Evolutionary conservation across 2,797 vertebrate genomes (phyloP), one percentile per base, ranked within the genome.

Genomic region (Chelon labrosus): DNA sequence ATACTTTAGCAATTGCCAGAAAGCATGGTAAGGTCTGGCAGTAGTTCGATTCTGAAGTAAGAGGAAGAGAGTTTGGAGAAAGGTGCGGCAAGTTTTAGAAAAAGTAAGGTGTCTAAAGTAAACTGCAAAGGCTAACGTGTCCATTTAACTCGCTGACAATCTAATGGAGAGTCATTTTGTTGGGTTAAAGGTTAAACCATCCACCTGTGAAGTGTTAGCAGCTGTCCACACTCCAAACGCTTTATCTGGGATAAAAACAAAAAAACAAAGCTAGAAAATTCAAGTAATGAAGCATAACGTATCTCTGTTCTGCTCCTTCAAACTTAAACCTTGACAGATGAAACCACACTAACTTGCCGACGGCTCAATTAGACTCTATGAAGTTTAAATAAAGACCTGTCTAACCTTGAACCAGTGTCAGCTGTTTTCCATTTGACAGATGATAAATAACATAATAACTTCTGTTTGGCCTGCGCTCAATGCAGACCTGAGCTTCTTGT

Each of bases 401-500:
- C 0, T 65, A 53, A 77, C 82, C 79, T 83, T 84, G 79, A 74
- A 35, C 20, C 57, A 68, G 58, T 19, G 58, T 62, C 71, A 49
- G 56, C 52, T 19, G 49, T 60, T 79, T 75, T 70, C 38, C 25
- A 16, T 58, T 20, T 53, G 52, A 71, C 47, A 64, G 17, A 71
- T 63, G 66, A 74, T 69, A 47, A 74, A 83, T 71, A 56, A 75
- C 41, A 46, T 46, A 53, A 70, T 80, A 72, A 82, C 58, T 75
- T 31, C n/a, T 39, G 35, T 75, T 75, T 75, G 67, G 54, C 73
- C 67, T 25, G 55, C 10, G 27, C 80, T 70, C 69, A 67, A 60
- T 57, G 46, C 44, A 78, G 58, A 55, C 31, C 56, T 12, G 22
- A 44, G 53, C 65, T 55, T 44, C 61, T 58, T 27, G 62, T 19